Conservation (phyloP, 2,888 invertebrate genomes). For the Pheosia gnoma region DNA sequence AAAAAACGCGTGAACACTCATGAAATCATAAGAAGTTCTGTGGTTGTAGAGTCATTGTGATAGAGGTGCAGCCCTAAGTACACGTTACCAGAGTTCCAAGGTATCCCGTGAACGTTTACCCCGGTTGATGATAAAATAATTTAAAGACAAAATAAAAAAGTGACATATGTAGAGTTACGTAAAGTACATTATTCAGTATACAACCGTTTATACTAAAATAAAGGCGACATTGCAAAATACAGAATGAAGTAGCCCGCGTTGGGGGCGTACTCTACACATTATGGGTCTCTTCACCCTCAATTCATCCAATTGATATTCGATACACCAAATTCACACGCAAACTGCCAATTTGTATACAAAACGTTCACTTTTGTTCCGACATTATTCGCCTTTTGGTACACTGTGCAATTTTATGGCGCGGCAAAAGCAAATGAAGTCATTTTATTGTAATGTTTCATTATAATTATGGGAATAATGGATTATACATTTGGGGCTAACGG, state of each 20-base stretch:
- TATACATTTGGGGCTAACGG: too few species aligned
- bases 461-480: slow-evolving; percentile 2
- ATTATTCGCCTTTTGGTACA: slow-evolving; percentile 43
- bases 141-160: too few species aligned
- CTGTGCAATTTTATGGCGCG: slow-evolving; percentile 66
- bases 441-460: slow-evolving; percentile 29
- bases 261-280: slow-evolving; percentile 57
- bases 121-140: too few species aligned
- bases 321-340: slow-evolving; percentile 78
- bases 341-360: slow-evolving; percentile 73
- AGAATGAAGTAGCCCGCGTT: slow-evolving; percentile 10
- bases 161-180: too few species aligned
- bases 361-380: slow-evolving; percentile 65
- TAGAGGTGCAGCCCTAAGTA: too few species aligned
- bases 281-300: slow-evolving; percentile 50
- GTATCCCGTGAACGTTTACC: too few species aligned
- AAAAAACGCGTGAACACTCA: too few species aligned
- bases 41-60: too few species aligned
- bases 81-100: too few species aligned
- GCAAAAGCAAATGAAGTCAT: slow-evolving; percentile 64
- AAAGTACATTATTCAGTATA: too few species aligned
- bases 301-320: slow-evolving; percentile 77
- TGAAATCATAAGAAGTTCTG: too few species aligned
- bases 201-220: neutral
- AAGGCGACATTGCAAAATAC: neutral